Base-by-base conservation (phyloP, 2,888 invertebrate species). In the Pristionchus maxplancki region DNA sequence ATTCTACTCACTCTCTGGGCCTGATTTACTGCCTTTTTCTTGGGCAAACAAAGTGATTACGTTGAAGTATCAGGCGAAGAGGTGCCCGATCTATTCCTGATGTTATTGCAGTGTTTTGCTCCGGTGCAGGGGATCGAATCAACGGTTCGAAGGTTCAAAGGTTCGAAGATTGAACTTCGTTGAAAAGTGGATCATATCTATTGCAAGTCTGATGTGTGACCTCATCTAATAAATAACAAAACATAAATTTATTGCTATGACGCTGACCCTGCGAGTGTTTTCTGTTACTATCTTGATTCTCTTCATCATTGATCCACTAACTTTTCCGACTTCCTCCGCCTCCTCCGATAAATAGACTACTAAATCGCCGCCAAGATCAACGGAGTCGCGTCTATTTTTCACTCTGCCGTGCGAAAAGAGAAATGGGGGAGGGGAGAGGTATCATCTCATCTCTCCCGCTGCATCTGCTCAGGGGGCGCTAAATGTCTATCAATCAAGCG, bases 311-410 rank as follows among this genome's bases (percentile, higher is more conserved):
- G 40, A 40, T 34, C 20, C 13, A 34, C 34, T 67, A 6, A 5
- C 67, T 8, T 67, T 11, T 31, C 40, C 24, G 71, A 74, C 40
- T 24, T 15, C n/a, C 40, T 40, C 40, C 31, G 13, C 11, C 40
- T 74, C n/a, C 40, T 74, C 74, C n/a, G 78, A 78, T 78, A 78
- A 78, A 78, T 78, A 78, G 48, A 78, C 78, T 48, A 78, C 78
- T 78, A 78, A 78, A 78, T 78, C 78, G 78, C 44, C 48, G 44
- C 17, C 48, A 28, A 28, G n/a, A 78, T 78, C 78, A 78, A 78
- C 78, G 9, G n/a, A 28, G 28, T 44, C 37, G 17, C 78, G 78
- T 44, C 78, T 78, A 78, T 78, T 78, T 78, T 78, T 78, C 78
- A 78, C 78, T 58, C 71, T n/a, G 44, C 44, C 44, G 28, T 44